Evolutionary conservation across 1,140 invertebrate genomes (phyloP), one percentile per base, ranked within the genome.

Genomic region (Adelges cooleyi): DNA sequence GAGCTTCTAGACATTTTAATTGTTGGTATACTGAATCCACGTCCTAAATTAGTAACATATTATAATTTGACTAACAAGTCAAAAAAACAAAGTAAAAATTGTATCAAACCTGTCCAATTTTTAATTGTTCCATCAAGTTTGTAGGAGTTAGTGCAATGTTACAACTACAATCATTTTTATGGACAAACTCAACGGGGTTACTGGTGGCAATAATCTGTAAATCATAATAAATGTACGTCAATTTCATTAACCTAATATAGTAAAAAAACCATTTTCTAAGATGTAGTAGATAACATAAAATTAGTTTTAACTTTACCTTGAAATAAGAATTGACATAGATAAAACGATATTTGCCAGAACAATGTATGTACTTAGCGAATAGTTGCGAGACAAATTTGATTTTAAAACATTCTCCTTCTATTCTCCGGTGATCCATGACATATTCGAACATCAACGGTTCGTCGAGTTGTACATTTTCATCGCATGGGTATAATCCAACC

Each of bases 391-490:
- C 13, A 33, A 62, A 62, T 46, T 25, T 46, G n/a, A 62, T 46
- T 46, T 62, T 62, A 29, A 48, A 46, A 62, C 54, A 62, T 15
- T 17, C 20, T 11, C 11, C 25, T 13, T 46, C 40, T 20, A 29
- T 29, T 20, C 42, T 46, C 2, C 23, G 40, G 20, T 62, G 54
- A 23, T 62, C 54, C 42, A 46, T 46, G 11, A 62, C 54, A 20
- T 62, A 62, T 62, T 62, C 54, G 20, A 62, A 62, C 20, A 62
- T 62, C 10, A 62, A 27, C 10, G 54, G 54, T 48, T 62, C 54
- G 9, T 46, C 18, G 2, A 62, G 25, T 62, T 46, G 42, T 15
- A 62, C 15, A 25, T 62, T 25, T 11, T 33, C 29, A 1, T 56
- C 53, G 5, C 22, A 44, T 4, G 54, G 42, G 5, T 62, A 62